Percentiles rank a stretch among this genome's conserved stretches.
Conservation (phyloP, 2,113 vertebrate genomes). For the Saccopteryx leptura region DNA sequence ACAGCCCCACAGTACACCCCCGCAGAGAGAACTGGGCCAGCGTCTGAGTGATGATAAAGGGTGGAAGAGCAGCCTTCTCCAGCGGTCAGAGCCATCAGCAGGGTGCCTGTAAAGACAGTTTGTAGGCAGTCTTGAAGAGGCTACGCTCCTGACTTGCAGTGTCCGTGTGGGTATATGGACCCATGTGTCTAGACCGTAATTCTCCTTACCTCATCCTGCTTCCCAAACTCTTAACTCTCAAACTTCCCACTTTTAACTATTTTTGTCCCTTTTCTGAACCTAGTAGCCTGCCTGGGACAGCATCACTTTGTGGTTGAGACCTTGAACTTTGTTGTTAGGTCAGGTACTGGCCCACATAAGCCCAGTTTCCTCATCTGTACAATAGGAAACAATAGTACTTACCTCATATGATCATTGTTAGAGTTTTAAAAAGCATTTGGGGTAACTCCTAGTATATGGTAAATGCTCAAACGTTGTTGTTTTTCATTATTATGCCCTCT, state of each 20-base stretch:
- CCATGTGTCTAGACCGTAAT: not conserved
- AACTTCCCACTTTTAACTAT: not conserved
- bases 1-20: not conserved
- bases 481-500: slow-evolving; percentile 30
- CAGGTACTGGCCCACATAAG: not conserved
- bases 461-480: not conserved
- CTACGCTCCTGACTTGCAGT: not conserved
- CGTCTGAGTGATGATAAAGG: not conserved
- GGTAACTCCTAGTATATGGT: not conserved
- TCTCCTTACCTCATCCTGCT: slow-evolving; percentile 4
- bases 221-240: not conserved
- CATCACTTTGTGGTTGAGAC: slow-evolving; percentile 11
- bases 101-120: not conserved
- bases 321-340: slow-evolving; percentile 44
- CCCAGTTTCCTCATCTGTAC: slow-evolving; percentile 26
- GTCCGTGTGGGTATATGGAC: not conserved
- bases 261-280: not conserved
- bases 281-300: not conserved
- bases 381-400: not conserved
- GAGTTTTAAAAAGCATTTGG: slow-evolving; percentile 42
- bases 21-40: not conserved
- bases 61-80: not conserved
- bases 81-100: not conserved
- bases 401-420: not conserved
- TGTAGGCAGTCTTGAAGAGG: not conserved